These are phyloP conservation scores for Hepsetus odoe DNA, from an alignment of 2,113 vertebrate genomes.

Conservation along the genomic window DNA sequence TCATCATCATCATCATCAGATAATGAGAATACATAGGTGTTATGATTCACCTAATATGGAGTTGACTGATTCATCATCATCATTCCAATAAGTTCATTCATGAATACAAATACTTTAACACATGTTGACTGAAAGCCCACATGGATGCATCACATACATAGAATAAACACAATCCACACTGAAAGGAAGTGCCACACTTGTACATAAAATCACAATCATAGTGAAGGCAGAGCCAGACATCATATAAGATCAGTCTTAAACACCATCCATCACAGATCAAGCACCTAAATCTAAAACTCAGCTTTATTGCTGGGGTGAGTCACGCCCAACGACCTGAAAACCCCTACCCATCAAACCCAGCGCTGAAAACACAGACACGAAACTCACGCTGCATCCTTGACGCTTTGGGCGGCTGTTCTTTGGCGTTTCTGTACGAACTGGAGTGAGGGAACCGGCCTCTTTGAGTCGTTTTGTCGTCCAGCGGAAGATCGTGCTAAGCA, in stretches of 20 bases:
- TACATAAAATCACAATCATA: too few species aligned
- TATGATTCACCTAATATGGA: too few species aligned
- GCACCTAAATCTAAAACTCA: background rate
- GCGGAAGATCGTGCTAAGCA: background rate
- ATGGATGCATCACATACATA: too few species aligned
- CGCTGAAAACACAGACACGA: background rate
- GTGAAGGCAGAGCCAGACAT: background rate
- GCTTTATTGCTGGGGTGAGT: conserved; percentile 35
- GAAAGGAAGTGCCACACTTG: too few species aligned
- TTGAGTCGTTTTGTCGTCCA: background rate
- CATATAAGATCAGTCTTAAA: background rate
- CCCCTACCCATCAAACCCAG: background rate
- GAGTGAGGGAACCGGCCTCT: background rate
- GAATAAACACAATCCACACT: too few species aligned
- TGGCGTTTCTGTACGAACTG: background rate
- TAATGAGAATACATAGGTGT: too few species aligned
- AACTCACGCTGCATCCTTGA: conserved; percentile 62
- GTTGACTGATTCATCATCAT: too few species aligned
- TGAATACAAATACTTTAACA: too few species aligned
- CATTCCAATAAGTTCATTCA: too few species aligned
- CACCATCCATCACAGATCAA: background rate
- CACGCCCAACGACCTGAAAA: conserved; percentile 33
- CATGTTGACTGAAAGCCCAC: too few species aligned
- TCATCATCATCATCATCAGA: too few species aligned
- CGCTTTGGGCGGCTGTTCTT: background rate